Percentiles rank a stretch among this genome's conserved stretches.
Conservation (phyloP, 2,113 vertebrate species). For the Xiphias gladius region DNA sequence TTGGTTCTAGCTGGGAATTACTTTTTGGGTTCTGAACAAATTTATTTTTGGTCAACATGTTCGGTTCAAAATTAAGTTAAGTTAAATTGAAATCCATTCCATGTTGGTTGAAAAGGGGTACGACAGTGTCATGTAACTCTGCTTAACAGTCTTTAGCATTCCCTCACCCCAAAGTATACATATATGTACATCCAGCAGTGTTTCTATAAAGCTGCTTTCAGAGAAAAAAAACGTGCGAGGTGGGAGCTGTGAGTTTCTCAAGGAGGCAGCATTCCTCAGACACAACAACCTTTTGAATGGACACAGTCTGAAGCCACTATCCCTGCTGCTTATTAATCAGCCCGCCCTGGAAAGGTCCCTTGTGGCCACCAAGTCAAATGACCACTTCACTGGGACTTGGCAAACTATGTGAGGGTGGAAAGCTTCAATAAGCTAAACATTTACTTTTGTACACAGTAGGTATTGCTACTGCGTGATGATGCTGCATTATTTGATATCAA, state of each 20-base stretch:
- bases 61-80: no score
- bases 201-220: slow-evolving; percentile 35
- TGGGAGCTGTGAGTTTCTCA: slow-evolving; percentile 38
- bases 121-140: slow-evolving; percentile 4
- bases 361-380: slow-evolving; percentile 55
- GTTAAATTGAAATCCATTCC: no score
- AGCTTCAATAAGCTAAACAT: neutral
- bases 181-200: neutral
- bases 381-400: slow-evolving; percentile 45
- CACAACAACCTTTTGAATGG: slow-evolving; percentile 69
- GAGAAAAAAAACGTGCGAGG: slow-evolving; percentile 38
- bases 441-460: slow-evolving; percentile 25
- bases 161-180: slow-evolving; percentile 10
- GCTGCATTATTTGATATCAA: slow-evolving; percentile 10
- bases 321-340: slow-evolving; percentile 64
- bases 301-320: slow-evolving; percentile 60
- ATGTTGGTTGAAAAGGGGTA: no score
- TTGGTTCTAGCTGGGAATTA: no score
- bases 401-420: slow-evolving; percentile 13
- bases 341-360: slow-evolving; percentile 44
- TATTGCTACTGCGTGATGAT: slow-evolving; percentile 20
- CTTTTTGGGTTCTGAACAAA: no score
- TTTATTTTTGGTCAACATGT: no score
- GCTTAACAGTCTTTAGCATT: slow-evolving; percentile 33
- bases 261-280: slow-evolving; percentile 68